Base-by-base conservation (phyloP, 2,797 vertebrate genomes). In the Paguma larvata region DNA sequence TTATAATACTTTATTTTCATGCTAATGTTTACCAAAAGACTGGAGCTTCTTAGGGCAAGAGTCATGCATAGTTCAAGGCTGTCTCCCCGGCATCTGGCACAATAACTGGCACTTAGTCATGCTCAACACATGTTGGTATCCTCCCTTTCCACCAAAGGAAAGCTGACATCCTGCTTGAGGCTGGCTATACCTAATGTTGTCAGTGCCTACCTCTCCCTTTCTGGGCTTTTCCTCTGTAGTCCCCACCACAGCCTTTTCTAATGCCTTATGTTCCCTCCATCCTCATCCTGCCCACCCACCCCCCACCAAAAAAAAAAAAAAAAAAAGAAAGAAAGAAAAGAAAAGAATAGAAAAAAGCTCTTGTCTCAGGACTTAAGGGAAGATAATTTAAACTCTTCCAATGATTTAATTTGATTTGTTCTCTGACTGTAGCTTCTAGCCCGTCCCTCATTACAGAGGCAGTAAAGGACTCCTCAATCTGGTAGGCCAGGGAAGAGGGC, bases 1-100 rank as follows among this genome's bases (percentile, higher is more conserved):
- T 96, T 80, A 12, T 44, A 93, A 34, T 38, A 44, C 41, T 82
- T 82, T 67, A 46, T 73, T 86, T 95, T 79, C 91, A 72, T 80
- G 63, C 56, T 59, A 48, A 41, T 34, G 27, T 89, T 32, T 91
- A 70, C 53, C 23, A 11, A 41, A 51, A 92, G 38, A n/a, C 56
- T 19, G 51, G 15, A 14, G 56, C 41, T 78, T 77, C 87, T 51
- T 46, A 89, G 38, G 32, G 48, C 70, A 59, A 91, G 32, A 27
- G 59, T 80, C 78, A 23, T 14, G 30, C 21, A 51, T 25, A 68
- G 46, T 72, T 87, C 85, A 92, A 83, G 51, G 38, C 62, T 38
- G 19, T 88, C 56, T 88, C 34, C 77, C 27, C 53, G 56, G 75
- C 70, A 80, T 63, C n/a, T 32, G 82, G 44, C 90, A 88, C 23